Conservation (phyloP, 2,888 invertebrate genomes). For the Noctua fimbriata region DNA sequence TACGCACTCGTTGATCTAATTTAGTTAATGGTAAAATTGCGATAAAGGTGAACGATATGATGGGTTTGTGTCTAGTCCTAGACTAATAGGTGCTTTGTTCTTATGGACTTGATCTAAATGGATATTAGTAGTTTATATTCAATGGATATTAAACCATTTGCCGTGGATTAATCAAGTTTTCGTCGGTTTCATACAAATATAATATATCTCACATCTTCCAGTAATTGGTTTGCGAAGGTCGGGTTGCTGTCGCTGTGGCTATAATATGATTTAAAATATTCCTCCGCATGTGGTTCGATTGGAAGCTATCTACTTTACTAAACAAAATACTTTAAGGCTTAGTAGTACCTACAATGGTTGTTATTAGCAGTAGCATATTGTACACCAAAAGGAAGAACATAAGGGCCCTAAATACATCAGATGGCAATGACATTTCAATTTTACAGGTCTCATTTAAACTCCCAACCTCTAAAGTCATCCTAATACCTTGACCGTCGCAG, state of each 20-base stretch:
- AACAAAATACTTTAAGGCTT: neutral
- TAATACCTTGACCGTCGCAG: neutral
- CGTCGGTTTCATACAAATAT: neutral
- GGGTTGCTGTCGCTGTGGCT: conserved; percentile 21
- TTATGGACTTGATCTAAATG: conserved; percentile 13
- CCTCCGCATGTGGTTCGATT: conserved; percentile 2
- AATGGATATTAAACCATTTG: neutral
- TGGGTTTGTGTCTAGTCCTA: neutral
- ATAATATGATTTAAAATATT: conserved; percentile 20
- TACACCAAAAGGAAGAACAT: neutral
- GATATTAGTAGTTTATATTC: conserved; percentile 17
- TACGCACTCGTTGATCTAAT: conserved; percentile 4
- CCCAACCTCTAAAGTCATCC: neutral
- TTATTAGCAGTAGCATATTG: neutral
- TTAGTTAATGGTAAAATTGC: conserved; percentile 27
- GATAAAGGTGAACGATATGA: neutral
- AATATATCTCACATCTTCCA: conserved; percentile 4
- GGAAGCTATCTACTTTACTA: conserved; percentile 1
- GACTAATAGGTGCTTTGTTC: conserved; percentile 7
- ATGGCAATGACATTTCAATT: neutral
- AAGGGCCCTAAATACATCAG: neutral
- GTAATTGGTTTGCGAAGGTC: conserved; percentile 28
- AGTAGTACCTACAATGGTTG: neutral
- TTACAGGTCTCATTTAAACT: neutral
- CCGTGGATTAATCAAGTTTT: neutral